Base-by-base conservation (phyloP, 2,113 vertebrate species). In the Terrapene triunguis region DNA sequence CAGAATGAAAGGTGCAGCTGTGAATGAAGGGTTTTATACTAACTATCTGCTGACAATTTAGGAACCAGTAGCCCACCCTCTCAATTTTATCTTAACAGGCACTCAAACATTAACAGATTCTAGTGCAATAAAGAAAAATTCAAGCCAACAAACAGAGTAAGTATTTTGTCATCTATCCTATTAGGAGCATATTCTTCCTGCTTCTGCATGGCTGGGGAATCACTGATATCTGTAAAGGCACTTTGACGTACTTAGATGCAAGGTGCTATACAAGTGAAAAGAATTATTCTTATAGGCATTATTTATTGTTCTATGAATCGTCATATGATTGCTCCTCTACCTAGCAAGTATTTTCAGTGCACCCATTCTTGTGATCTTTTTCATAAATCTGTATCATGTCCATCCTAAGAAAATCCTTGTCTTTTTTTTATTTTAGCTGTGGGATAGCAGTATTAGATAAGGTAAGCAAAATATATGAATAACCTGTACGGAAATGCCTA, bases 131-230 rank as follows among this genome's bases (percentile, higher is more conserved):
- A 94, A 97, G 91, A 98, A 79, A 2, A 98, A 98, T 72, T 98
- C 98, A 1, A 98, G 98, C 82, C 98, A 99, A 80, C 98, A 99
- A 96, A 99, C 98, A 91, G 98, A 98, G 98, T 99, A 94, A 98
- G 98, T 83, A 0, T 0, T 57, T 11, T 59, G 84, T 69, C 35
- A 50, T 69, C 32, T 29, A 78, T 55, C 19, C 4, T 27, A 47
- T 25, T 47, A 47, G 42, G 25, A 78, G 74, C 42, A 72, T 44
- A 53, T 81, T 89, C 25, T 48, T 74, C 16, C n/a, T 78, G 16
- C 74, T 57, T 25, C 44, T 10, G 47, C 29, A 0, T 0, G 74
- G 24, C 81, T 24, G 29, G 0, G 29, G 3, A 22, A 4, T 38
- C 0, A 57, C 9, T 1, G 57, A 6, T 8, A 12, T 17, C n/a